phyloP scores from a whole-genome alignment of 2,113 vertebrate species.

The Cryptotis parvus region DNA sequence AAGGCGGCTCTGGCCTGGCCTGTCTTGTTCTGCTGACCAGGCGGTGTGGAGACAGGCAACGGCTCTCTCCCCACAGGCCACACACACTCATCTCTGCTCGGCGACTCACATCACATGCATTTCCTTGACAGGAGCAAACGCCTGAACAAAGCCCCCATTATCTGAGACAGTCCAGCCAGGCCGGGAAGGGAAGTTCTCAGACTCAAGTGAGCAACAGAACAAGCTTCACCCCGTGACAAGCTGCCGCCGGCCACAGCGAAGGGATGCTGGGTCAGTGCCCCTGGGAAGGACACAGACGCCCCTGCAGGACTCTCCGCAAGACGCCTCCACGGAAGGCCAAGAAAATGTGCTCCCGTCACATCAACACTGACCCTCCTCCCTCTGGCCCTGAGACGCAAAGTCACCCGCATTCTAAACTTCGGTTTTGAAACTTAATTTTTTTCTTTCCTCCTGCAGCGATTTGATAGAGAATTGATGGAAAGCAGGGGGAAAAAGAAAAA shows the following conservation, averaged over 20 bases:
- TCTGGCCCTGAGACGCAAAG: no score
- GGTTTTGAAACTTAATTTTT: not conserved
- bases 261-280: no score
- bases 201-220: not conserved
- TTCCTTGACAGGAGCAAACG: constrained; percentile 56
- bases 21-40: constrained; percentile 15
- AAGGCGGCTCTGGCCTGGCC: not conserved
- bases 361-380: not conserved
- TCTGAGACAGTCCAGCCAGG: not conserved
- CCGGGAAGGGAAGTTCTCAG: not conserved
- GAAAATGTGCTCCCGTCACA: not conserved
- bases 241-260: no score
- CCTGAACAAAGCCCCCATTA: constrained; percentile 36
- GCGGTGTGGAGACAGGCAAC: not conserved
- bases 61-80: not conserved
- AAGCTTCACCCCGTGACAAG: not conserved
- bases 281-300: no score
- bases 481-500: not conserved
- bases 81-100: not conserved
- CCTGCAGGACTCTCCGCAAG: no score
- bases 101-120: constrained; percentile 21
- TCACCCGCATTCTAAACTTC: no score
- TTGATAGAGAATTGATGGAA: constrained; percentile 15
- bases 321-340: not conserved
- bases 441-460: constrained; percentile 22